Evolutionary conservation across 2,888 invertebrate genomes (phyloP).

Genomic region (Hoplodrina ambigua): DNA sequence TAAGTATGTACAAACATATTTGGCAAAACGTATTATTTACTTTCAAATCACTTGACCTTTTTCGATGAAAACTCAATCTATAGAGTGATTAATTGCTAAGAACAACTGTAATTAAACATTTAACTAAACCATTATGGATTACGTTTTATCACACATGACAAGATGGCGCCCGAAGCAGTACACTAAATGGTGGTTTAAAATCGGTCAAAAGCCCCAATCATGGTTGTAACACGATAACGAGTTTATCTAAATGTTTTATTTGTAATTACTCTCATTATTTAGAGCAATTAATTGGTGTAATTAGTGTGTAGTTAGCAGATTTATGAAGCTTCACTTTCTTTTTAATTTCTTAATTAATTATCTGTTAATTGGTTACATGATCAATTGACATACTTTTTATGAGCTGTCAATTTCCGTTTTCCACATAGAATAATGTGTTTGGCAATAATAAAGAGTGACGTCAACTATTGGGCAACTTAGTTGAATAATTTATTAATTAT

Average conservation of each 20-base stretch:
- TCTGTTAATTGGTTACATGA: slow-evolving; percentile 7
- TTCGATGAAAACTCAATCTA: slow-evolving; percentile 79
- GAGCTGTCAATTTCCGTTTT: too few relatives aligned
- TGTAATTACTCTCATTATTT: slow-evolving; percentile 59
- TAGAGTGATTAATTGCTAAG: slow-evolving; percentile 79
- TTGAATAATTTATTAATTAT: too few relatives aligned
- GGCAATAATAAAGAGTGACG: too few relatives aligned
- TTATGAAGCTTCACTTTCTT: slow-evolving; percentile 37
- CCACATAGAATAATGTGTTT: too few relatives aligned
- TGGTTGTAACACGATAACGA: slow-evolving; percentile 58
- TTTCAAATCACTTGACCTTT: slow-evolving; percentile 71
- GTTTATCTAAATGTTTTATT: slow-evolving; percentile 57
- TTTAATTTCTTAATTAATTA: slow-evolving; percentile 47
- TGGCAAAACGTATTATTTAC: slow-evolving; percentile 54
- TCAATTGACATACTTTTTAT: too few relatives aligned
- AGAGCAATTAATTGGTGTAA: slow-evolving; percentile 54
- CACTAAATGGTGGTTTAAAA: slow-evolving; percentile 70
- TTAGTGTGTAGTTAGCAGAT: slow-evolving; percentile 49
- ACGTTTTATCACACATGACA: slow-evolving; percentile 66
- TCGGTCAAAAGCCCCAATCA: slow-evolving; percentile 67
- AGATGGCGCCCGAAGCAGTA: slow-evolving; percentile 74
- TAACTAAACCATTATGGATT: slow-evolving; percentile 77
- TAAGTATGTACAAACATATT: slow-evolving; percentile 20
- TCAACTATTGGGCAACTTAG: too few relatives aligned
- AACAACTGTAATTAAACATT: slow-evolving; percentile 82